Base-by-base conservation (phyloP, 2,113 vertebrate genomes). In the Atrichornis clamosus region DNA sequence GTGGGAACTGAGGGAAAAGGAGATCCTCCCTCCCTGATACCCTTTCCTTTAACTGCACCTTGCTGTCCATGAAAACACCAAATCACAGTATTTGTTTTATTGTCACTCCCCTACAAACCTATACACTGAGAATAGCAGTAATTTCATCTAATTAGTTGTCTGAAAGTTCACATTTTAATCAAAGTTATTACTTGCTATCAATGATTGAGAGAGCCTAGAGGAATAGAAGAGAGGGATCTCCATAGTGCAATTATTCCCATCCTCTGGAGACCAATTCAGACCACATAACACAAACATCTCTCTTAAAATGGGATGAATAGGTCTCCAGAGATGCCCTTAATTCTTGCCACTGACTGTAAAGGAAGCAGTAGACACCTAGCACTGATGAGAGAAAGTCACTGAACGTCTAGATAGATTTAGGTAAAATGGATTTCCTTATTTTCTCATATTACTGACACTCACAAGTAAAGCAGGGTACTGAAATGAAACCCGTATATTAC, bases 141-240 rank as follows among this genome's bases (percentile, higher is more conserved):
- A 70, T 90, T 90, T 77, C 2, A 74, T 62, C 41, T 77, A 96
- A 90, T 92, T 93, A 90, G 32, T 65, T 88, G 30, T 30, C 75
- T 80, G 85, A 76, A 93, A 94, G 42, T 88, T 93, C 59, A 35
- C 23, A 59, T 94, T 94, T 97, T 94, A 92, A 93, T 95, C 85
- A 86, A 95, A 91, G 37, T 88, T 94, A 92, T 90, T 88, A 69
- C 69, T 93, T 87, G 60, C 59, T 77, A 77, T 50, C 83, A 82
- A 28, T 70, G 72, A 93, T 7, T 93, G 79, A 92, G 70, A 95
- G 22, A 90, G 88, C 79, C 83, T 94, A 80, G 64, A 86, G 90
- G 68, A 93, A 86, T 27, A 59, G 67, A 84, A 62, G 46, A 58
- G n/a, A 85, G 55, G 62, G 42, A 86, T 63, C 75, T 93, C 72